phyloP scores from a whole-genome alignment of 2,797 vertebrate genomes.

The Cynodonichthys magdalenae region DNA sequence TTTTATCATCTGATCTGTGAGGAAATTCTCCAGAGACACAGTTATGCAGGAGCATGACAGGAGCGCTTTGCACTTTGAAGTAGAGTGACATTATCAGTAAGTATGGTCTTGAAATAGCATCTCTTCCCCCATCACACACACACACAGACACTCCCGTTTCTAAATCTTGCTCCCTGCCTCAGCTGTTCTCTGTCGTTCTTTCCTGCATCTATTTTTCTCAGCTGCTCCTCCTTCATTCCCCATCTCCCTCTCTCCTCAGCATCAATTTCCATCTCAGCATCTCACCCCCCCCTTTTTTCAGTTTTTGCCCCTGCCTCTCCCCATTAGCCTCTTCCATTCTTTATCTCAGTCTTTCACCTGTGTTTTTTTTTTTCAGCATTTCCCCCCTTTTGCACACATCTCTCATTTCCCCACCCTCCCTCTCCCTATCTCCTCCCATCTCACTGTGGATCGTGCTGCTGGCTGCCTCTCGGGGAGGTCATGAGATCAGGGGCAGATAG shows the following conservation, averaged over 20 bases:
- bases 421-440: constrained; percentile 23
- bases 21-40: constrained; percentile 75
- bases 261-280: constrained; percentile 38
- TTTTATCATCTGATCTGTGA: constrained; percentile 78
- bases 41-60: constrained; percentile 73
- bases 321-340: constrained; percentile 22
- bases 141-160: constrained; percentile 34
- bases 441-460: constrained; percentile 39
- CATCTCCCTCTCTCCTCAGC: constrained; percentile 37
- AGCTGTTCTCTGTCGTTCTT: constrained; percentile 54
- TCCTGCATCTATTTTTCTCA: constrained; percentile 41
- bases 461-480: constrained; percentile 70
- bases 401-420: constrained; percentile 12
- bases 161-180: constrained; percentile 49
- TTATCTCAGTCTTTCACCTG: constrained; percentile 27
- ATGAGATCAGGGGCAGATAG: constrained; percentile 73
- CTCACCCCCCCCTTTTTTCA: constrained; percentile 6
- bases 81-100: constrained; percentile 84
- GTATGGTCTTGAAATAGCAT: constrained; percentile 82
- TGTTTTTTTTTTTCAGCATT: constrained; percentile 12
- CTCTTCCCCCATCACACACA: constrained; percentile 58
- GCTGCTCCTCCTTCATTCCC: constrained; percentile 41
- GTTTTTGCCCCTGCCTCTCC: constrained; percentile 27
- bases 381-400: constrained; percentile 7
- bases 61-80: constrained; percentile 83